A percentile compares a stretch with the other conserved stretches of the same genome.
Evolutionary conservation across 2,797 vertebrate species (phyloP).

Genomic region (Neosilurus hyrtlii): DNA sequence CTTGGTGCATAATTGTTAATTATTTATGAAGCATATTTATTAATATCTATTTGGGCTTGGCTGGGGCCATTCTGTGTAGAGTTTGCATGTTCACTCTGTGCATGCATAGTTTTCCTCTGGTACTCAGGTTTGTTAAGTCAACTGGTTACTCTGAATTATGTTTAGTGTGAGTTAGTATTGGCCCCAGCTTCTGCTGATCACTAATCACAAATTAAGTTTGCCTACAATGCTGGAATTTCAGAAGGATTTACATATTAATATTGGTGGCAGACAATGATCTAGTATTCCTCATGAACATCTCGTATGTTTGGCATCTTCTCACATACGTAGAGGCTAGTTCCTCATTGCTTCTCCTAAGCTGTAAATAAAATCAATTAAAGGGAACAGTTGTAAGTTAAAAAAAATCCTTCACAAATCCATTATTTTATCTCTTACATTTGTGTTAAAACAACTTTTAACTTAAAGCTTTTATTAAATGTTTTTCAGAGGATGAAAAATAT

Average conservation of each 20-base stretch:
- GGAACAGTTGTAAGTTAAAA: neutral
- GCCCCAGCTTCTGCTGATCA: too few species aligned
- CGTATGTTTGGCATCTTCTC: neutral
- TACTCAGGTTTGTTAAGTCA: too few species aligned
- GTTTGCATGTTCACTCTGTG: too few species aligned
- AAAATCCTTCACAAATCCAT: neutral
- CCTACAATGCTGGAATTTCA: neutral
- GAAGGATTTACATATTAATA: neutral
- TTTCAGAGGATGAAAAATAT: neutral
- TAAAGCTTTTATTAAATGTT: neutral
- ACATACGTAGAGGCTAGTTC: too few species aligned
- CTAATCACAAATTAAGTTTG: neutral
- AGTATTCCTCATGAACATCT: neutral
- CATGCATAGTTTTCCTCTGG: too few species aligned
- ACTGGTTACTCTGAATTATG: too few species aligned
- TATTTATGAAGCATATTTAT: too few species aligned
- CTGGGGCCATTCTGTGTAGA: too few species aligned
- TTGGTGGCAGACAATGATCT: neutral
- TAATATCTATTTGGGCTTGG: too few species aligned
- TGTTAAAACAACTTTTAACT: neutral
- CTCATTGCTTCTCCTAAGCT: neutral
- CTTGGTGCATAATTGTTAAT: too few species aligned
- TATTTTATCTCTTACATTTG: neutral
- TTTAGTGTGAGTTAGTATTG: too few species aligned
- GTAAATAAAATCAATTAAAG: neutral